phyloP scores from a whole-genome alignment of 2,888 invertebrate genomes.

The Drosophila monieri region DNA sequence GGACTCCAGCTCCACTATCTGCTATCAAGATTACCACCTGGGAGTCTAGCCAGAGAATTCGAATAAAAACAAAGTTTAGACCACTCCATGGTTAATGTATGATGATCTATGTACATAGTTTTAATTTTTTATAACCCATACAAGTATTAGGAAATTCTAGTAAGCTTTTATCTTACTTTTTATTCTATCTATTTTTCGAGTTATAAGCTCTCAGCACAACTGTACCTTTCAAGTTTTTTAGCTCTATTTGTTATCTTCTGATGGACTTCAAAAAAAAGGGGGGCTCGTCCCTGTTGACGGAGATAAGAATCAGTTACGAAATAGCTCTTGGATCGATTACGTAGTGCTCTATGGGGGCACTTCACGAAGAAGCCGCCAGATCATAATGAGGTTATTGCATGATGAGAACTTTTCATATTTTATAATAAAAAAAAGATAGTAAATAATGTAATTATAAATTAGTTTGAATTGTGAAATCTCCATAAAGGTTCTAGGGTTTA shows the following conservation, averaged over 20 bases:
- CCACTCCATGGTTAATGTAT: neutral
- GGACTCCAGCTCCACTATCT: constrained; percentile 6
- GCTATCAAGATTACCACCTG: constrained; percentile 5
- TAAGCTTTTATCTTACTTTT: neutral
- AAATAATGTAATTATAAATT: neutral
- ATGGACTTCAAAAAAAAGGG: constrained; percentile 5
- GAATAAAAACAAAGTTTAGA: neutral
- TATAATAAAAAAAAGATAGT: neutral
- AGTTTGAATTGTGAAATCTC: neutral
- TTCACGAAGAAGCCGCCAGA: constrained; percentile 7
- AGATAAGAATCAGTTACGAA: constrained; percentile 22
- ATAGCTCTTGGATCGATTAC: constrained; percentile 3
- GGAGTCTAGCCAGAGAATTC: constrained; percentile 3
- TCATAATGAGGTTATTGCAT: neutral
- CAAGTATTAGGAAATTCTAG: neutral
- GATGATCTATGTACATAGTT: neutral
- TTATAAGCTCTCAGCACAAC: constrained; percentile 1
- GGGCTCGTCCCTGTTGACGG: constrained; percentile 29
- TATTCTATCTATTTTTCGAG: neutral
- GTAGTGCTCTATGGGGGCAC: constrained; percentile 1
- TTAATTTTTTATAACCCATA: neutral
- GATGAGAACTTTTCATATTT: neutral
- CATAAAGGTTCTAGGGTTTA: neutral
- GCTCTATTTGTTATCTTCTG: constrained; percentile 1
- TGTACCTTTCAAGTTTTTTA: constrained; percentile 18